Evolutionary conservation across 1,140 invertebrate species (phyloP).

Genomic region (Glomeris maerens): DNA sequence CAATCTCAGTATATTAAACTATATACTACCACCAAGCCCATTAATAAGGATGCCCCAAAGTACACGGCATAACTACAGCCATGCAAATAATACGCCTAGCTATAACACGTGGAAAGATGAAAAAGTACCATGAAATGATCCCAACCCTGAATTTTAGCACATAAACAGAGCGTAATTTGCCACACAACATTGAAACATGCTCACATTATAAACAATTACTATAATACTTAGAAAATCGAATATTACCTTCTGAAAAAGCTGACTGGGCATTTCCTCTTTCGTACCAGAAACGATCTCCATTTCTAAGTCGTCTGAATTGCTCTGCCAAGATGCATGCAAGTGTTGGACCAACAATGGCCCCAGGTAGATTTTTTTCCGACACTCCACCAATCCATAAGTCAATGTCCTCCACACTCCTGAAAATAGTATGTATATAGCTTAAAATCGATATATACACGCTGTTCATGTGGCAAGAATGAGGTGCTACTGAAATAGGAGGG

Average conservation of each 20-base stretch:
- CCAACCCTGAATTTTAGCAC: too few species aligned
- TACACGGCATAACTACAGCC: too few species aligned
- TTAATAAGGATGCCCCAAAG: too few species aligned
- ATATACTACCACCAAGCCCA: too few species aligned
- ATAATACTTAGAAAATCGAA: background rate
- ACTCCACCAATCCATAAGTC: conserved; percentile 45
- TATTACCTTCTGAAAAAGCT: conserved; percentile 46
- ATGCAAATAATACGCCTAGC: too few species aligned
- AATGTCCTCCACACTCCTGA: conserved; percentile 32
- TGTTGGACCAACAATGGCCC: conserved; percentile 83
- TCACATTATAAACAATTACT: too few species aligned
- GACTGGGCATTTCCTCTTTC: conserved; percentile 51
- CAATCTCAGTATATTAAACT: background rate
- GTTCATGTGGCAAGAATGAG: conserved; percentile 16
- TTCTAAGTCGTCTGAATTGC: conserved; percentile 72
- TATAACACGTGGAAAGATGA: too few species aligned
- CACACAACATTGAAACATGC: too few species aligned
- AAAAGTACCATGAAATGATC: too few species aligned
- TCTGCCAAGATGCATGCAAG: conserved; percentile 91
- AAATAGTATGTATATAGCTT: too few species aligned
- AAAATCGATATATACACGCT: too few species aligned
- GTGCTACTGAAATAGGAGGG: conserved; percentile 18
- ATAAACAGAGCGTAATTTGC: too few species aligned
- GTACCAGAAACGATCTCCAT: conserved; percentile 38
- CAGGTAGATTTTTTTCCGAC: conserved; percentile 66